Conservation (phyloP, 2,888 invertebrate species). For the Spicauda simplicius region DNA sequence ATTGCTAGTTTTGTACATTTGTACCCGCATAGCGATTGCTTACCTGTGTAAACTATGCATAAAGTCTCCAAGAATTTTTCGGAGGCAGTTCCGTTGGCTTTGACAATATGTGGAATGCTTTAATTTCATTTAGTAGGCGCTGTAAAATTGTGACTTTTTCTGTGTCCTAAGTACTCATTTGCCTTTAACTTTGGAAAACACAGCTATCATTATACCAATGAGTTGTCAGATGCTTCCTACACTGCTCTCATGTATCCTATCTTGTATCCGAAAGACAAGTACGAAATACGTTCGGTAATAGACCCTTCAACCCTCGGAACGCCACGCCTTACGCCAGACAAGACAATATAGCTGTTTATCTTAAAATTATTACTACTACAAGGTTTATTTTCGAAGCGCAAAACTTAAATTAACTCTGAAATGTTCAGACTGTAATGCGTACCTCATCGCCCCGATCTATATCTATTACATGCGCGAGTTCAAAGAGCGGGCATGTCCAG, state of each 20-base stretch:
- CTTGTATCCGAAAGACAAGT: too few species aligned
- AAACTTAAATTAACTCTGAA: not conserved
- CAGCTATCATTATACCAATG: too few species aligned
- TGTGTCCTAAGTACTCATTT: too few species aligned
- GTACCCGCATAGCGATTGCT: slow-evolving; percentile 8
- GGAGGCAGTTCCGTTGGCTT: not conserved
- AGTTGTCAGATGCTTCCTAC: too few species aligned
- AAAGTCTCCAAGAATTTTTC: slow-evolving; percentile 9
- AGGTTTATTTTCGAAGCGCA: too few species aligned
- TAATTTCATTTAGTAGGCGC: not conserved
- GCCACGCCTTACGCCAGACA: too few species aligned
- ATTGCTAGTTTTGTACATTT: slow-evolving; percentile 29
- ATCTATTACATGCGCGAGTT: slow-evolving; percentile 18
- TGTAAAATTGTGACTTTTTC: not conserved
- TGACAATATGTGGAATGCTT: not conserved
- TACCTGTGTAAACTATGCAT: slow-evolving; percentile 31
- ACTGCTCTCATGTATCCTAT: too few species aligned
- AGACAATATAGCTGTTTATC: too few species aligned
- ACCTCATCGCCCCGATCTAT: slow-evolving; percentile 11
- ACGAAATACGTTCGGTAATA: too few species aligned
- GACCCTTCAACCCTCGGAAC: too few species aligned
- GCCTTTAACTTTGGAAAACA: too few species aligned
- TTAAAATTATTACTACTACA: too few species aligned
- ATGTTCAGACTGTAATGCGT: not conserved
- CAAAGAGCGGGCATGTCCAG: slow-evolving; percentile 14